Evolutionary conservation across 2,888 invertebrate genomes (phyloP), one percentile per base, ranked within the genome.

Genomic region (Scrobipalpa atriplicella): DNA sequence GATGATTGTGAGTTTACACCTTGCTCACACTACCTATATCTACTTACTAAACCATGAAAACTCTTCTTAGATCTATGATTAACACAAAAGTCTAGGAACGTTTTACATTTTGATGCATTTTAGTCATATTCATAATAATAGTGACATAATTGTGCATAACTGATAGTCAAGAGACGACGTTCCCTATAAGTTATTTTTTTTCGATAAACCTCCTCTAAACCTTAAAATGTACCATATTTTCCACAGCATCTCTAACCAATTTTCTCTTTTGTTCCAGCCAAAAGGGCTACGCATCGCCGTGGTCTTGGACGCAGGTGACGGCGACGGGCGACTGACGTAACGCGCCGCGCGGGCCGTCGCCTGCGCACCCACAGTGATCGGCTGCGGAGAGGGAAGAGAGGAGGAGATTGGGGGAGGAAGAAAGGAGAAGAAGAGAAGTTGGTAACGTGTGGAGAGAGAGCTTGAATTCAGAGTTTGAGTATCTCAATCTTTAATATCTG

Each of bases 281-380:
- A 80, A 94, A 94, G 82, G 90, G 90, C 78, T 94, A 94, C 91
- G 90, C 88, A 82, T 94, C 92, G 81, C 94, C 94, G 64, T 95
- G 94, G 94, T 94, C 92, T 86, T 94, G 95, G 94, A 94, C 94
- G 73, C 94, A 93, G 71, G 94, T 94, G 82, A 93, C 94, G 0
- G 94, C 94, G 66, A 94, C 94, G 70, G 94, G 94, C 51, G 95
- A 94, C 94, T 95, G 94, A 94, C 94, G 93, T 80, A 81, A 87
- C 78, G 85, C 93, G 83, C 93, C 93, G 94, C 90, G 93, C 84
- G 90, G 89, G 89, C 89, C 86, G 68, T 80, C 86, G 84, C 89
- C 90, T 78, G 87, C 90, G 86, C 90, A 79, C 72, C 86, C 85
- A 78, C 86, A 83, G 73, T 87, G 83, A 86, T 75, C 73, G 69